These are phyloP conservation scores for Spodoptera litura DNA, from an alignment of 1,140 invertebrate genomes.

Conservation along the genomic window DNA sequence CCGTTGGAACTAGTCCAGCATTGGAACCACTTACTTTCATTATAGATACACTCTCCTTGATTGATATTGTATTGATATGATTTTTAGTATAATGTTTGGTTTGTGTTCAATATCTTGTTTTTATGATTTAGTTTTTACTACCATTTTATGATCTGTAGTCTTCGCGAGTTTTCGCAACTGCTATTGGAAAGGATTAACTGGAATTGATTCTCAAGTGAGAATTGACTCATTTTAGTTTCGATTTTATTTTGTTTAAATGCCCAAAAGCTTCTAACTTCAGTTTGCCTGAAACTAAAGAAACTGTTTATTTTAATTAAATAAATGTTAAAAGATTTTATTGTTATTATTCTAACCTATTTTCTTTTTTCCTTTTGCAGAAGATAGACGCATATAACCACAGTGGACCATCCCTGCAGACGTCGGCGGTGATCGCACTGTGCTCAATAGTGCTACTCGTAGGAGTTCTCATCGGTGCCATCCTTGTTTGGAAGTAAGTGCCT, in stretches of 20 bases:
- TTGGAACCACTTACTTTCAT: constrained; percentile 34
- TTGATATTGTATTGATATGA: constrained; percentile 34
- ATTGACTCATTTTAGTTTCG: no score
- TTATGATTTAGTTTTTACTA: neutral
- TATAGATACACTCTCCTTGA: constrained; percentile 41
- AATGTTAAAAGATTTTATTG: no score
- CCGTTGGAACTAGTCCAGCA: constrained; percentile 37
- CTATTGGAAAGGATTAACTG: no score
- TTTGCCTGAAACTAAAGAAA: no score
- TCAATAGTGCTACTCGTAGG: constrained; percentile 90
- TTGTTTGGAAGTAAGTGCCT: constrained; percentile 93
- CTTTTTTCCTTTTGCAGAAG: constrained; percentile 88
- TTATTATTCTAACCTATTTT: neutral
- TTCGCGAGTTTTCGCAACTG: no score
- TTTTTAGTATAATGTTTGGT: constrained; percentile 5
- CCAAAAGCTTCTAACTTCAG: no score
- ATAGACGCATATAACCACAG: constrained; percentile 92
- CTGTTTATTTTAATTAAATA: no score
- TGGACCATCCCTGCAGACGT: constrained; percentile 91
- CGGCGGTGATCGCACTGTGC: constrained; percentile 91
- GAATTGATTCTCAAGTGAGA: no score
- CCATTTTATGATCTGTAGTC: neutral
- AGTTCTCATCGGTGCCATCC: constrained; percentile 90
- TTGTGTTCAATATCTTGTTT: neutral
- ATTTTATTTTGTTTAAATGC: no score